Evolutionary conservation across 2,797 vertebrate genomes (phyloP), one percentile per base, ranked within the genome.

Genomic region (Fundulus diaphanus): DNA sequence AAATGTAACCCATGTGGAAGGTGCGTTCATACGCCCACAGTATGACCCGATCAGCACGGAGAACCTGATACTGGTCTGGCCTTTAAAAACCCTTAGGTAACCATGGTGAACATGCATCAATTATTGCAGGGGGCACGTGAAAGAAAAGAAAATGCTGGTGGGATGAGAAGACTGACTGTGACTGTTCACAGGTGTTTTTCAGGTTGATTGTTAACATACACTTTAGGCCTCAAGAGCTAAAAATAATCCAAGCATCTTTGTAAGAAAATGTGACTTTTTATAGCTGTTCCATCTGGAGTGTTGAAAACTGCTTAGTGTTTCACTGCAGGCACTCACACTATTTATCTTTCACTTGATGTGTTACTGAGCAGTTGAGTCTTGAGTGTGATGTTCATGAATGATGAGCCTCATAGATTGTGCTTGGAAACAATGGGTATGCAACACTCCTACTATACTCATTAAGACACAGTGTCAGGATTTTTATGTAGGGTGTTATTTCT

Each of bases 71-170:
- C 92, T 84, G 82, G 84, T 86, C 75, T 93, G 88, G 91, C 90
- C 90, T 94, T 94, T 93, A 93, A 93, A 91, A 92, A 91, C 85
- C 92, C 86, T 72, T 84, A 92, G 87, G 94, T 96, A 93, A 92
- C 95, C 94, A 95, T 95, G 93, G 95, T 93, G 93, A 95, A 80
- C 84, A 49, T 88, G 91, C 92, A 95, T 95, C 90, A 89, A 93
- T 95, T 93, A 95, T 91, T 92, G 75, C 91, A 93, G 88, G 88
- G 80, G 83, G 85, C 85, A 87, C 87, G 85, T 87, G 80, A 82
- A 82, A 72, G 82, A 77, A 82, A 81, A 72, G 83, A 76, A 66
- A 82, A 85, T 71, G 37, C 79, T 85, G 72, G 75, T 59, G 78
- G 70, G 57, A 52, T 7, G 78, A 82, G 69, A 66, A 61, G 59